phyloP scores from a whole-genome alignment of 2,113 vertebrate species.

The Tetrax tetrax region DNA sequence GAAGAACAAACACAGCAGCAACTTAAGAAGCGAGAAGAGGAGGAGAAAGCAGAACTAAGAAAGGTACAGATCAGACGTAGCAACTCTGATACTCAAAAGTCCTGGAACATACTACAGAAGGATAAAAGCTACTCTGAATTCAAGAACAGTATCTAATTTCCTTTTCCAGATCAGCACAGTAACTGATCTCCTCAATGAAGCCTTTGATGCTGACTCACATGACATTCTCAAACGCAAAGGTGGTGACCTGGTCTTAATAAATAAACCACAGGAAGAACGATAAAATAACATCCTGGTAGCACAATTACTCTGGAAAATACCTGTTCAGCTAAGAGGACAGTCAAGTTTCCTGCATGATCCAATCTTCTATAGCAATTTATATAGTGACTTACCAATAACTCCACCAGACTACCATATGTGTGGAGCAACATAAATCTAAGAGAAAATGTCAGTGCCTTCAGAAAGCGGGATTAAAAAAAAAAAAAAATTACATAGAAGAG shows the following conservation, averaged over 20 bases:
- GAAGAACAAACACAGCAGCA: not conserved
- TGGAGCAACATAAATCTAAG: not conserved
- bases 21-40: not conserved
- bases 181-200: not conserved
- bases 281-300: not conserved
- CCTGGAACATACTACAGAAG: not conserved
- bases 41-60: not conserved
- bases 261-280: not conserved
- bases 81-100: not conserved
- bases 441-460: not conserved
- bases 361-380: not conserved
- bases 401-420: not conserved
- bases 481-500: not conserved
- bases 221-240: not conserved
- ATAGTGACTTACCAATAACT: not conserved
- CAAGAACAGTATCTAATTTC: not conserved
- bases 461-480: not conserved
- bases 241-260: not conserved
- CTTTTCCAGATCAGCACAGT: not conserved
- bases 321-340: not conserved
- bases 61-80: not conserved
- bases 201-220: not conserved
- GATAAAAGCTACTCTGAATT: not conserved
- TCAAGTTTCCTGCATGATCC: not conserved
- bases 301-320: not conserved